phyloP scores from a whole-genome alignment of 1,140 invertebrate species.

The Lethocerus indicus region DNA sequence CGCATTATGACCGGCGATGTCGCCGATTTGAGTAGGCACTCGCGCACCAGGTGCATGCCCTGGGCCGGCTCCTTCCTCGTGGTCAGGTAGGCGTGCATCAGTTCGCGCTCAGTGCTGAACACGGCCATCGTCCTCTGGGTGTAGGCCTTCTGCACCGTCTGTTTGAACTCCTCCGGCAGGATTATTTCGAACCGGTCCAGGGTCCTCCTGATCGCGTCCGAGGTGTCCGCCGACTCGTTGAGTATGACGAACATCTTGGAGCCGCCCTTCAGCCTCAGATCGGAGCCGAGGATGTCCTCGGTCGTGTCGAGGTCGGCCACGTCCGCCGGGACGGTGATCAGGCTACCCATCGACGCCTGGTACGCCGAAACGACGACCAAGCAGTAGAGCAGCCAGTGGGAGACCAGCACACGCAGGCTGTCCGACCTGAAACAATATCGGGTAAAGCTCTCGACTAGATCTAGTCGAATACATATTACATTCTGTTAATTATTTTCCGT shows the following conservation, averaged over 20 bases:
- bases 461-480: too few species aligned
- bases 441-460: too few species aligned
- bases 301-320: constrained; percentile 16
- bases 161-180: constrained; percentile 15
- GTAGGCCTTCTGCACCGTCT: constrained; percentile 14
- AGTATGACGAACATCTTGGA: constrained; percentile 19
- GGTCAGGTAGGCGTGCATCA: background rate
- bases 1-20: background rate
- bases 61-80: background rate
- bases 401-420: constrained; percentile 13
- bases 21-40: background rate
- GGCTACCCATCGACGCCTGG: constrained; percentile 19
- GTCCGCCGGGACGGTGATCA: constrained; percentile 19
- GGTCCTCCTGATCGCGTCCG: constrained; percentile 13
- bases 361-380: constrained; percentile 18
- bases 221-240: constrained; percentile 17
- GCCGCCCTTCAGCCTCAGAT: constrained; percentile 16
- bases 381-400: constrained; percentile 18
- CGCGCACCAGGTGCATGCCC: background rate
- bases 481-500: too few species aligned
- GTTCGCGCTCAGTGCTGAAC: constrained; percentile 14
- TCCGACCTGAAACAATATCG: constrained; percentile 6
- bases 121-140: constrained; percentile 15
- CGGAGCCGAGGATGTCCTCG: constrained; percentile 14
- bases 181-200: constrained; percentile 17